phyloP scores from a whole-genome alignment of 2,113 vertebrate genomes.

The Australoheros scitulus region DNA sequence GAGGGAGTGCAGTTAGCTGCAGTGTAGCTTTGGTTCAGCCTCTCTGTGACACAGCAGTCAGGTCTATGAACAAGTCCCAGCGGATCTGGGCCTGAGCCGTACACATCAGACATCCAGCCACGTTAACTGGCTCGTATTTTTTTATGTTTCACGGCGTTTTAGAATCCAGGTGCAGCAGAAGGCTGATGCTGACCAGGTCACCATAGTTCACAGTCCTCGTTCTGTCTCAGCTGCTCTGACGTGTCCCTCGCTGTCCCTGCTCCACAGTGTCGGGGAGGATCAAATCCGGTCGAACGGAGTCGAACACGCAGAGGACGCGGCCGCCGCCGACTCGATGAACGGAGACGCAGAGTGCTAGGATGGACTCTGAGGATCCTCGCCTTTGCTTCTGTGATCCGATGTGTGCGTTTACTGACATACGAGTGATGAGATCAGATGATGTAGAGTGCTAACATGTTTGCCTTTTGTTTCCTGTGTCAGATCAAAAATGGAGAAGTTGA shows the following conservation, averaged over 20 bases:
- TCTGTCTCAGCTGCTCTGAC: not conserved
- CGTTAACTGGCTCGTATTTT: too few species aligned
- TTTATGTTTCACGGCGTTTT: not conserved
- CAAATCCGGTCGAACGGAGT: constrained; percentile 62
- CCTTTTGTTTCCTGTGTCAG: constrained; percentile 18
- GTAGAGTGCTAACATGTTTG: constrained; percentile 12
- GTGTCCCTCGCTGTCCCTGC: not conserved
- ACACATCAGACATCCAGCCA: too few species aligned
- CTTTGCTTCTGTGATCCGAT: not conserved
- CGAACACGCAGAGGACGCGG: constrained; percentile 25
- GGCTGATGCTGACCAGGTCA: not conserved
- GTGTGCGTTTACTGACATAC: not conserved
- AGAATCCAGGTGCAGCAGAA: not conserved
- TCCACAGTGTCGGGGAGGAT: constrained; percentile 55
- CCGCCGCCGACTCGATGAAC: constrained; percentile 34
- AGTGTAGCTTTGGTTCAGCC: not conserved
- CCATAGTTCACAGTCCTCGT: not conserved
- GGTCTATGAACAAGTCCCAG: too few species aligned
- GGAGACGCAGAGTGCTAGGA: constrained; percentile 70
- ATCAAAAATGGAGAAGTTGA: constrained; percentile 1
- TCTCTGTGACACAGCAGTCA: too few species aligned
- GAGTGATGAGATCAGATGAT: not conserved
- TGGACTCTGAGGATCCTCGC: constrained; percentile 14
- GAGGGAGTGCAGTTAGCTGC: not conserved
- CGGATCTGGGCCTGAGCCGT: too few species aligned